Percentiles rank a stretch among this genome's conserved stretches.
Evolutionary conservation across 2,888 invertebrate genomes (phyloP).

Genomic region (Crepidodera aurea): DNA sequence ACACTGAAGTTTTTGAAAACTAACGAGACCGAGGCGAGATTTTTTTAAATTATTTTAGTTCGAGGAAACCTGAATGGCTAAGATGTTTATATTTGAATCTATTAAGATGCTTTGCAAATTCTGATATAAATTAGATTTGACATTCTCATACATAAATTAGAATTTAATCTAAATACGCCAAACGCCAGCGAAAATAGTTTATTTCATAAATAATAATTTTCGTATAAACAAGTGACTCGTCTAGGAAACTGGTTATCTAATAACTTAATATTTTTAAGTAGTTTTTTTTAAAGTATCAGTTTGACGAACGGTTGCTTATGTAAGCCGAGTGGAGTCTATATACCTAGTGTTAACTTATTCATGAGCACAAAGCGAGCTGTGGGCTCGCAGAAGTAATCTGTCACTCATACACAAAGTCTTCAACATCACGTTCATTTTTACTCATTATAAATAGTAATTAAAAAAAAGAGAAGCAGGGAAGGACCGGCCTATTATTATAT

Average conservation of each 20-base stretch:
- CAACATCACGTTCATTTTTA: conserved; percentile 58
- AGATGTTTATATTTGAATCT: too few relatives aligned
- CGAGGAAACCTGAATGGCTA: too few relatives aligned
- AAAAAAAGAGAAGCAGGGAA: conserved; percentile 42
- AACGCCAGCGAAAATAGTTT: too few relatives aligned
- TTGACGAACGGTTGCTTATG: conserved; percentile 31
- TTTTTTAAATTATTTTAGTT: too few relatives aligned
- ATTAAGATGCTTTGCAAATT: too few relatives aligned
- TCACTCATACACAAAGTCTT: conserved; percentile 60
- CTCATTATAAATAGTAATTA: conserved; percentile 60
- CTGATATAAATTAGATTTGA: too few relatives aligned
- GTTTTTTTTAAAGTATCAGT: conserved; percentile 22
- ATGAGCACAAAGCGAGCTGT: conserved; percentile 25
- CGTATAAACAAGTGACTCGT: conserved; percentile 21
- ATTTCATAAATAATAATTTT: conserved; percentile 5
- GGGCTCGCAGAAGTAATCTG: conserved; percentile 54
- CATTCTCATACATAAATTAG: too few relatives aligned
- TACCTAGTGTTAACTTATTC: conserved; percentile 33
- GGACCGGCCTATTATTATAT: conserved; percentile 20
- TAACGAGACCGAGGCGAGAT: too few relatives aligned
- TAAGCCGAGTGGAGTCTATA: conserved; percentile 23
- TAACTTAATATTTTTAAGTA: conserved; percentile 30
- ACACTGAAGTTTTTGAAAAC: too few relatives aligned
- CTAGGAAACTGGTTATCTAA: conserved; percentile 27
- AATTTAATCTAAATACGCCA: too few relatives aligned